phyloP scores from a whole-genome alignment of 2,113 vertebrate genomes.

The Heterotis niloticus region DNA sequence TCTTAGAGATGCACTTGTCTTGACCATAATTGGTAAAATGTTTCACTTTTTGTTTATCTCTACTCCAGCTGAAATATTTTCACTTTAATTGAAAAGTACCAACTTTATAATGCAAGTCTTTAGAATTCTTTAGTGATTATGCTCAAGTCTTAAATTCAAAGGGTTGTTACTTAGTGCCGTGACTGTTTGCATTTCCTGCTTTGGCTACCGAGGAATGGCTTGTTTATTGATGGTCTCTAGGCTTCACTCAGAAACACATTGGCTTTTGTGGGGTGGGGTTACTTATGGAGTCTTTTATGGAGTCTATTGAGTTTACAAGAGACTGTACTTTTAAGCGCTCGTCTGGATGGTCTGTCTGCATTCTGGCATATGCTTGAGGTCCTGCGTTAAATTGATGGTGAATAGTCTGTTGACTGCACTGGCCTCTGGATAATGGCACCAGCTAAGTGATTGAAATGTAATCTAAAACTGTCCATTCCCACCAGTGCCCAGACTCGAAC shows the following conservation, averaged over 20 bases:
- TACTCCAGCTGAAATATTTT: not conserved
- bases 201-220: not conserved
- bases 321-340: constrained; percentile 20
- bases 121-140: not conserved
- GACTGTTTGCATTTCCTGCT: not conserved
- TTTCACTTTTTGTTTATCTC: not conserved
- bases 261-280: constrained; percentile 26
- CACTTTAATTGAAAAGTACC: not conserved
- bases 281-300: constrained; percentile 6
- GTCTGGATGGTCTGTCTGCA: not conserved
- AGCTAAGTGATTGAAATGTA: not conserved
- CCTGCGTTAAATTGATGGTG: not conserved
- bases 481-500: constrained; percentile 70
- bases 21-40: too few relatives aligned
- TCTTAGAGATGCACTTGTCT: too few relatives aligned
- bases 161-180: not conserved
- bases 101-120: not conserved
- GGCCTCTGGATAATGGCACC: not conserved
- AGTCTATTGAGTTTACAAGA: constrained; percentile 40
- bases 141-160: not conserved
- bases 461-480: constrained; percentile 12
- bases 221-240: not conserved
- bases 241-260: not conserved
- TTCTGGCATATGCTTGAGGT: not conserved
- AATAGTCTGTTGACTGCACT: not conserved